These are phyloP conservation scores for Drosophila paramelanica DNA, from an alignment of 2,888 invertebrate genomes.

Conservation along the genomic window DNA sequence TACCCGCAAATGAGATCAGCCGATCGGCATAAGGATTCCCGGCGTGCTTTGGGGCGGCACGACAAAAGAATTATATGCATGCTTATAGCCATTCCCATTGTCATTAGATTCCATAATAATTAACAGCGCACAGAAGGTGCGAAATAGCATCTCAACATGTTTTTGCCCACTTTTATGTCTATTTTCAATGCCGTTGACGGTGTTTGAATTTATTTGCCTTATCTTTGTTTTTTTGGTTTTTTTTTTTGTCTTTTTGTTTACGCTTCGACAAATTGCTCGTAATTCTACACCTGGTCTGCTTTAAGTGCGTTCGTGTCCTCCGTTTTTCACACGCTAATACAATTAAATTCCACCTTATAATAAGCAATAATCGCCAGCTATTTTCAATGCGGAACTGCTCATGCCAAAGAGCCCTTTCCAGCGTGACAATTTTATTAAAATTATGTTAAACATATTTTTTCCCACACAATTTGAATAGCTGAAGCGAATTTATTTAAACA, in stretches of 20 bases:
- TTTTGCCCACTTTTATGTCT: slow-evolving; percentile 25
- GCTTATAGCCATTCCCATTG: slow-evolving; percentile 43
- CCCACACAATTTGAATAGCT: slow-evolving; percentile 29
- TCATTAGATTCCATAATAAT: slow-evolving; percentile 43
- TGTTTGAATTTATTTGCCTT: slow-evolving; percentile 1
- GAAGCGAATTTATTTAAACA: background rate
- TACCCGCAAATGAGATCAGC: slow-evolving; percentile 48
- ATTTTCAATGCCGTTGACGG: slow-evolving; percentile 39
- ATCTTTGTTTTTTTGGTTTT: background rate
- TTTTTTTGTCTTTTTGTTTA: slow-evolving; percentile 18
- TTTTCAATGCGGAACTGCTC: slow-evolving; percentile 50
- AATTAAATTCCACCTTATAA: slow-evolving; percentile 52
- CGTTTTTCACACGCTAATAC: slow-evolving; percentile 53
- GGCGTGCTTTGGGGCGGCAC: slow-evolving; percentile 31
- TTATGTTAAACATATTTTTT: slow-evolving; percentile 19
- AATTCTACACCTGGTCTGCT: slow-evolving; percentile 45
- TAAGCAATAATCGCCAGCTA: slow-evolving; percentile 51
- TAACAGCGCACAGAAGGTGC: slow-evolving; percentile 47
- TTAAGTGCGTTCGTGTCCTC: slow-evolving; percentile 57
- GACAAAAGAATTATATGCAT: slow-evolving; percentile 51
- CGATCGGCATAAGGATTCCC: slow-evolving; percentile 28
- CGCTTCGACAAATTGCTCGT: slow-evolving; percentile 56
- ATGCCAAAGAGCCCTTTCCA: slow-evolving; percentile 19
- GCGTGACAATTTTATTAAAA: slow-evolving; percentile 47
- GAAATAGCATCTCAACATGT: slow-evolving; percentile 40